Base-by-base conservation (phyloP, 2,888 invertebrate species). In the Lasioglossum marginatum region DNA sequence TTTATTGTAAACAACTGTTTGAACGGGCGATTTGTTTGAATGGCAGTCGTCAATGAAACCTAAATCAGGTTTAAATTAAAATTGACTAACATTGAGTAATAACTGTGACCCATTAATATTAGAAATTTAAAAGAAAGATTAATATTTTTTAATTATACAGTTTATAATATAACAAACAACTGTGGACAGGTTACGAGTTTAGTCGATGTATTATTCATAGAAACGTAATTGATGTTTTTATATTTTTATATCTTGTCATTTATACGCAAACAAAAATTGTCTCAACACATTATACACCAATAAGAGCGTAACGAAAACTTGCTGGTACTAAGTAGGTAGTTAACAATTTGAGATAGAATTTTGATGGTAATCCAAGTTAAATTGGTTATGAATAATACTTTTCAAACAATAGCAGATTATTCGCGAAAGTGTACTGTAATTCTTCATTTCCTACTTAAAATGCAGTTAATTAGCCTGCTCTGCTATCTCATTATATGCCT, bases 381-480 rank as follows among this genome's bases (percentile, higher is more conserved):
- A 52, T 19, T 27, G 4, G 45, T 16, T 10, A 23, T 66, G 31
- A 6, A 16, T 52, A 31, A 12, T 31, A 31, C 12, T 16, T 76
- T 52, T 16, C 16, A 23, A 76, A 80, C 79, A 76, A 76, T 76
- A 43, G 37, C 14, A 31, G 14, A 31, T 31, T 48, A 40, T 80
- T 40, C 76, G 16, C 52, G 23, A 5, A 1, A 3, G 40, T 76
- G 31, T 31, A 19, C 27, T 40, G 14, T 37, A 37, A 75, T 68
- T 66, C 31, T 23, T 63, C 34, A 66, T 75, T 66, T 52, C 75
- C n/a, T 23, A 19, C 66, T 31, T 66, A 76, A 37, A 48, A 40
- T 48, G 48, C 31, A 66, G 40, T 79, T 66, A 80, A 80, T 76
- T 66, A 74, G 16, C 48, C 16, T 16, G 45, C 19, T 27, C 19